These are phyloP conservation scores for Tautogolabrus adspersus DNA, from an alignment of 2,113 vertebrate species.

Conservation along the genomic window DNA sequence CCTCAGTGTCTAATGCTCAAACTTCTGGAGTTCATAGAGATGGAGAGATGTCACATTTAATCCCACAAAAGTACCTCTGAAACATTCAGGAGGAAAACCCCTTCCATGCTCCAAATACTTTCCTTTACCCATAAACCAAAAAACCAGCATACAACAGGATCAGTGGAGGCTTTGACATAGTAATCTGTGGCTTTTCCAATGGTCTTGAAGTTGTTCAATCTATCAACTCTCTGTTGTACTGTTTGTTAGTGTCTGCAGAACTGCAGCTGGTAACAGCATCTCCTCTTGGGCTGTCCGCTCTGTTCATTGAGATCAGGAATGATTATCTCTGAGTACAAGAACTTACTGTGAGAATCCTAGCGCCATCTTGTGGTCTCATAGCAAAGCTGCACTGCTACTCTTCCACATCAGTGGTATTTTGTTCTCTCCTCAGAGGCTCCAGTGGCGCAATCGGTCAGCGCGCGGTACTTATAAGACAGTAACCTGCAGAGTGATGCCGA, in stretches of 20 bases:
- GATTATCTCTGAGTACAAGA: neutral
- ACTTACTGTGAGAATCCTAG: neutral
- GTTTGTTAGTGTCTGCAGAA: neutral
- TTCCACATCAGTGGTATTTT: neutral
- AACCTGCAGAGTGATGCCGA: slow-evolving; percentile 26
- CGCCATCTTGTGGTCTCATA: slow-evolving; percentile 46
- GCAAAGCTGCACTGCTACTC: neutral
- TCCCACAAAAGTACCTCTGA: neutral
- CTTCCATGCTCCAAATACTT: neutral
- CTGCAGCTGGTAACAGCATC: too few relatives aligned
- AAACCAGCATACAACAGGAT: neutral
- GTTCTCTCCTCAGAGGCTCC: neutral
- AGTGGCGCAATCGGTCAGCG: slow-evolving; percentile 48
- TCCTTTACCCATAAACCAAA: neutral
- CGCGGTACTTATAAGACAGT: slow-evolving; percentile 54
- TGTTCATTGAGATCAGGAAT: neutral
- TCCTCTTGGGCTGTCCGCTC: slow-evolving; percentile 2
- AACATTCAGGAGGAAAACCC: slow-evolving; percentile 7
- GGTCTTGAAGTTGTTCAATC: neutral
- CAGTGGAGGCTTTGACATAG: slow-evolving; percentile 4
- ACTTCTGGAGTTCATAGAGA: neutral
- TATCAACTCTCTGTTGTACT: neutral
- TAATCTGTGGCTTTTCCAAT: slow-evolving; percentile 11
- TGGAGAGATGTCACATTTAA: neutral
- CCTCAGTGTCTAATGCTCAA: neutral